Evolutionary conservation across 2,797 vertebrate species (phyloP).

Genomic region (Parauchenoglanis ngamensis): DNA sequence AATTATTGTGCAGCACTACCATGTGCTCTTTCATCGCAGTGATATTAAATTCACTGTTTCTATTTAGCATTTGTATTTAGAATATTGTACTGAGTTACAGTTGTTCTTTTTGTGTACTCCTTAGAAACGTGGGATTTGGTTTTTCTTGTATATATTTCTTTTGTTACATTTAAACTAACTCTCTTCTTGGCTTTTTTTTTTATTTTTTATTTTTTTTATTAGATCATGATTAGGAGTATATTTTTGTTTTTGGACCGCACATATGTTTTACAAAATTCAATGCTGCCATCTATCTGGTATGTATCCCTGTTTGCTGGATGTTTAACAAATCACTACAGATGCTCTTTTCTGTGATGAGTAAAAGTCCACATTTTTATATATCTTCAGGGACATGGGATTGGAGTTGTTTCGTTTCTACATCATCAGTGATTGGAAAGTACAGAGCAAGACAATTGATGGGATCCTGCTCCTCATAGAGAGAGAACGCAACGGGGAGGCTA

Average conservation of each 20-base stretch:
- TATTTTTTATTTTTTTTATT: constrained; percentile 55
- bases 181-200: constrained; percentile 18
- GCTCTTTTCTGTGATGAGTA: not conserved
- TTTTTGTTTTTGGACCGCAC: constrained; percentile 99
- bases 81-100: not conserved
- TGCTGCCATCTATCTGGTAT: constrained; percentile 99
- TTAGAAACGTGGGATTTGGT: not conserved
- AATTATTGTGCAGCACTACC: not conserved
- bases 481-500: constrained; percentile 94
- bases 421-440: constrained; percentile 97
- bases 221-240: constrained; percentile 96
- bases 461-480: constrained; percentile 95
- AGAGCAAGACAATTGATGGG: constrained; percentile 98
- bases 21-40: not conserved
- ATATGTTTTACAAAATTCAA: constrained; percentile 99
- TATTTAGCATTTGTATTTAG: not conserved
- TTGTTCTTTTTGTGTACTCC: not conserved
- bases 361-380: not conserved
- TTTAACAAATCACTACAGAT: not conserved
- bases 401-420: constrained; percentile 98
- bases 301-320: constrained; percentile 49
- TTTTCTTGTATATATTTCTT: not conserved
- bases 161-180: not conserved
- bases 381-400: constrained; percentile 95
- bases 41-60: not conserved